phyloP scores from a whole-genome alignment of 2,888 invertebrate species.

The Trachelus tabidus region DNA sequence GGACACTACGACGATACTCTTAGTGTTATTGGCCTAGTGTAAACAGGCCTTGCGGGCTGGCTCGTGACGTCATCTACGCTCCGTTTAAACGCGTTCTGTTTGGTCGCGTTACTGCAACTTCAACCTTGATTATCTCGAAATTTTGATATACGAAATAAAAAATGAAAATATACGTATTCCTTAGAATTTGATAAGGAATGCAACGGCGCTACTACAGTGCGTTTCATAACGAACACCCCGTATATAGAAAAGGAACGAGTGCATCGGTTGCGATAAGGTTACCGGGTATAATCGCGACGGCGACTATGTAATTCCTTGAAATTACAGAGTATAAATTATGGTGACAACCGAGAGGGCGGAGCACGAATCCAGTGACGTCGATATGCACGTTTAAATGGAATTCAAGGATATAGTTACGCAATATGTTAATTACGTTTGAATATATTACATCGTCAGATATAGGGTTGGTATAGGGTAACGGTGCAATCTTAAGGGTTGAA shows the following conservation, averaged over 20 bases:
- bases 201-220: no score
- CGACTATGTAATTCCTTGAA: neutral
- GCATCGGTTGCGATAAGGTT: neutral
- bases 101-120: no score
- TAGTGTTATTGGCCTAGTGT: no score
- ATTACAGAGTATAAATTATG: neutral
- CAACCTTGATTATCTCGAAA: no score
- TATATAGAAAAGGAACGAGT: neutral
- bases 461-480: neutral
- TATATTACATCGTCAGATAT: conserved; percentile 1
- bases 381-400: conserved; percentile 12
- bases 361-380: neutral
- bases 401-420: conserved; percentile 38
- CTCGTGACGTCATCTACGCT: no score
- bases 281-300: neutral
- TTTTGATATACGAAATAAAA: no score
- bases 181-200: no score
- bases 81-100: no score
- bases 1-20: no score
- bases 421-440: conserved; percentile 35
- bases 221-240: no score
- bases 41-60: no score
- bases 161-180: no score
- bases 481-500: neutral
- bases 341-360: neutral